Evolutionary conservation across 92 coral and sea anemone species (phyloP).

Genomic region (Phenganax subtilis): DNA sequence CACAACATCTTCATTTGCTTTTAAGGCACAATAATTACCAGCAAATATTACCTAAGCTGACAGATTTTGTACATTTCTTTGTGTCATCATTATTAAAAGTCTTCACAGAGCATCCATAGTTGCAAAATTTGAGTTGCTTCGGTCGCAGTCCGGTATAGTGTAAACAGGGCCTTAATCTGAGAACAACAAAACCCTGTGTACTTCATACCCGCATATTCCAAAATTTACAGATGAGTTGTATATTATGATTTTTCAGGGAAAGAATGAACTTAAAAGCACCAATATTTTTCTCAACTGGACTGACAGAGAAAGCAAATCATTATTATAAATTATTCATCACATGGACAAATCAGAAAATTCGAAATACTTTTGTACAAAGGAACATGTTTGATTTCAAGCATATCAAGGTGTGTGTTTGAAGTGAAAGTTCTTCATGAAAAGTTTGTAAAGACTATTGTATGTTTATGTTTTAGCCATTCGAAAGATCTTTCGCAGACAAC

Average conservation of each 20-base stretch:
- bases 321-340: slow-evolving; percentile 95
- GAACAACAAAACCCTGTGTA: no score
- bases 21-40: no score
- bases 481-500: slow-evolving; percentile 88
- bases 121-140: no score
- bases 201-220: no score
- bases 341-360: slow-evolving; percentile 98
- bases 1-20: no score
- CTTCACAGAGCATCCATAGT: no score
- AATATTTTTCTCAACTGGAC: slow-evolving; percentile 88
- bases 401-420: slow-evolving; percentile 65
- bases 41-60: neutral
- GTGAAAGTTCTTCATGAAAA: neutral
- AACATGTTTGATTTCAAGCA: slow-evolving; percentile 98
- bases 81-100: no score
- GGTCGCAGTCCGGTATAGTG: no score
- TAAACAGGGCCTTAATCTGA: no score
- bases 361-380: slow-evolving; percentile 93
- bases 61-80: neutral
- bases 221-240: no score
- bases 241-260: slow-evolving; percentile 58
- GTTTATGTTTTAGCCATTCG: slow-evolving; percentile 69
- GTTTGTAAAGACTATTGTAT: neutral
- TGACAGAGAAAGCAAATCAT: slow-evolving; percentile 97
- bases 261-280: slow-evolving; percentile 97